These are phyloP conservation scores for Naja naja DNA, from an alignment of 2,113 vertebrate genomes.

Conservation along the genomic window DNA sequence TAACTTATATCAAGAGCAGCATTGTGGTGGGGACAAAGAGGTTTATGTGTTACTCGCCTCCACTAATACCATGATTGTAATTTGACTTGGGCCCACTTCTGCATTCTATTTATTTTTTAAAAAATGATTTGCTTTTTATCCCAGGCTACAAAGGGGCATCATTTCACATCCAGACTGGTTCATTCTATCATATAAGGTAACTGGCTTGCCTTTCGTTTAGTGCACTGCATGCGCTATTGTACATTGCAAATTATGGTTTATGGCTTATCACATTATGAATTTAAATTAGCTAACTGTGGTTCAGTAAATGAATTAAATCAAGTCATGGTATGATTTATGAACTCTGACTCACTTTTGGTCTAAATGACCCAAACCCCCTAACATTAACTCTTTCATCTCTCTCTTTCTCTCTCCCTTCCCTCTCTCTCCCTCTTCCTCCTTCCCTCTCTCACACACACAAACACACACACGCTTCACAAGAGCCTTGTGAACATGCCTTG, in stretches of 20 bases:
- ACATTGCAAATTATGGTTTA: neutral
- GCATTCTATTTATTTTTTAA: neutral
- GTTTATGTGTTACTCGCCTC: neutral
- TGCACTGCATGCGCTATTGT: neutral
- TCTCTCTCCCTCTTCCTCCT: too few relatives aligned
- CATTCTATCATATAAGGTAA: neutral
- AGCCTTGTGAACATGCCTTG: neutral
- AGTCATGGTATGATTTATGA: neutral
- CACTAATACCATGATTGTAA: neutral
- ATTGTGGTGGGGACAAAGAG: neutral
- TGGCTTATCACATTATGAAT: neutral
- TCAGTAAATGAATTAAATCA: neutral
- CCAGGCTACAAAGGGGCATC: neutral
- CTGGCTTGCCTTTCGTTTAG: neutral
- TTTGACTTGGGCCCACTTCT: neutral
- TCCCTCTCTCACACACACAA: too few relatives aligned
- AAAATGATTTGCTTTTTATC: neutral
- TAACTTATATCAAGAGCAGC: neutral
- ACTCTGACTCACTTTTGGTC: neutral
- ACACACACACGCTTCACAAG: neutral
- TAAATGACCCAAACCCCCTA: neutral
- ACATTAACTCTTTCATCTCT: neutral
- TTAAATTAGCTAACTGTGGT: neutral
- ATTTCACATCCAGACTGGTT: neutral
- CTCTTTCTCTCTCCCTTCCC: neutral